phyloP scores from a whole-genome alignment of 2,113 vertebrate species.

The Pholis gunnellus region DNA sequence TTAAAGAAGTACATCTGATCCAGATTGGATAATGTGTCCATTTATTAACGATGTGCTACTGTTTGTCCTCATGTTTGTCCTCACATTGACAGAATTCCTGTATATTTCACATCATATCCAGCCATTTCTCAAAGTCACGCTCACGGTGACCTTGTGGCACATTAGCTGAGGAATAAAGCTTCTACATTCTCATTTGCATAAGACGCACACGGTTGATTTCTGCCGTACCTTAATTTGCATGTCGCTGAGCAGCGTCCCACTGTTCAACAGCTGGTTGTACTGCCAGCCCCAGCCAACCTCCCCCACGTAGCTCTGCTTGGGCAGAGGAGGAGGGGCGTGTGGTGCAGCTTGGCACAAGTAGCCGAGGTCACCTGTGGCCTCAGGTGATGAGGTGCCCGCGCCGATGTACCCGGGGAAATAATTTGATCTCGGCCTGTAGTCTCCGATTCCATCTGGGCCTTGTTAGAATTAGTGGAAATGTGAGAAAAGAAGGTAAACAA shows the following conservation, averaged over 20 bases:
- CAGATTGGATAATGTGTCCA: background rate
- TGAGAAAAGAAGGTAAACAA: background rate
- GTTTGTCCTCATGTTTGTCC: background rate
- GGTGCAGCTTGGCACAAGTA: constrained; percentile 79
- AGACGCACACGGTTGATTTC: background rate
- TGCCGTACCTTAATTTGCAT: constrained; percentile 82
- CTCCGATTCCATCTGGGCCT: constrained; percentile 84
- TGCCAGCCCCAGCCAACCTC: constrained; percentile 84
- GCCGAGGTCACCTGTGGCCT: constrained; percentile 77
- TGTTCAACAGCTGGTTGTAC: constrained; percentile 75
- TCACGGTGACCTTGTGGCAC: background rate
- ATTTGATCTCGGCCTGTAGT: constrained; percentile 79
- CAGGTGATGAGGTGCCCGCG: constrained; percentile 53
- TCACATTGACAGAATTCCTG: background rate
- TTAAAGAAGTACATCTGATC: background rate
- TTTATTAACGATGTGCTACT: background rate
- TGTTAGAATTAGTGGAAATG: background rate
- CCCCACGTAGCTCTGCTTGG: constrained; percentile 70
- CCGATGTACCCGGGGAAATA: constrained; percentile 73
- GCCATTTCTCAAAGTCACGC: constrained; percentile 5
- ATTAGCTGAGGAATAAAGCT: background rate
- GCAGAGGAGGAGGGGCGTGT: background rate
- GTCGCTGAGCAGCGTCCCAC: constrained; percentile 67
- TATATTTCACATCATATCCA: background rate
- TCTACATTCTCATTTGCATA: constrained; percentile 1